phyloP scores from a whole-genome alignment of 2,113 vertebrate genomes.

The Calyptomena viridis region DNA sequence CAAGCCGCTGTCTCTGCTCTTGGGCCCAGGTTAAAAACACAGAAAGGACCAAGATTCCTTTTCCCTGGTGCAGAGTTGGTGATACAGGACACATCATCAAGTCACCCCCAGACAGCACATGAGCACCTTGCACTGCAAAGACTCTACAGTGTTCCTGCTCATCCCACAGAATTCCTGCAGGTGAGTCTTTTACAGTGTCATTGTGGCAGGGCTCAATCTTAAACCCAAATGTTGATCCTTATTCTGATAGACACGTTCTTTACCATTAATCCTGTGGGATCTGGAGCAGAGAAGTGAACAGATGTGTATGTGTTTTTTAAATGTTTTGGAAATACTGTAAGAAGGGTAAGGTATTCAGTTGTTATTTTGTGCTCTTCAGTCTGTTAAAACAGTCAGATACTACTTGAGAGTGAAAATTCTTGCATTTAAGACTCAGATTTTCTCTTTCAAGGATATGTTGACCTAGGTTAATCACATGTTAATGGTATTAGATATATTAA shows the following conservation, averaged over 20 bases:
- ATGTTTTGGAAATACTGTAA: background rate
- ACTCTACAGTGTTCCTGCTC: background rate
- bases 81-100: too few species aligned
- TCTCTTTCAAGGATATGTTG: constrained; percentile 19
- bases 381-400: background rate
- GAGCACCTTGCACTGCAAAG: background rate
- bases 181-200: background rate
- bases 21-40: too few species aligned
- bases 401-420: background rate
- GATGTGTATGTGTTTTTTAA: background rate
- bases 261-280: background rate
- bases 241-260: background rate
- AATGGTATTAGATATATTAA: constrained; percentile 44
- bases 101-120: too few species aligned
- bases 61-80: too few species aligned
- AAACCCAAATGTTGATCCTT: background rate
- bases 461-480: constrained; percentile 56
- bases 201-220: background rate
- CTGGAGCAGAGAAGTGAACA: background rate
- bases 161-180: background rate
- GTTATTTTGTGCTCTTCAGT: background rate
- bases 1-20: too few species aligned
- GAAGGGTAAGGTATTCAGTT: background rate
- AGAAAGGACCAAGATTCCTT: too few species aligned
- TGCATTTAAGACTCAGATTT: background rate